phyloP scores from a whole-genome alignment of 2,888 invertebrate genomes.

The Cetonia aurata region DNA sequence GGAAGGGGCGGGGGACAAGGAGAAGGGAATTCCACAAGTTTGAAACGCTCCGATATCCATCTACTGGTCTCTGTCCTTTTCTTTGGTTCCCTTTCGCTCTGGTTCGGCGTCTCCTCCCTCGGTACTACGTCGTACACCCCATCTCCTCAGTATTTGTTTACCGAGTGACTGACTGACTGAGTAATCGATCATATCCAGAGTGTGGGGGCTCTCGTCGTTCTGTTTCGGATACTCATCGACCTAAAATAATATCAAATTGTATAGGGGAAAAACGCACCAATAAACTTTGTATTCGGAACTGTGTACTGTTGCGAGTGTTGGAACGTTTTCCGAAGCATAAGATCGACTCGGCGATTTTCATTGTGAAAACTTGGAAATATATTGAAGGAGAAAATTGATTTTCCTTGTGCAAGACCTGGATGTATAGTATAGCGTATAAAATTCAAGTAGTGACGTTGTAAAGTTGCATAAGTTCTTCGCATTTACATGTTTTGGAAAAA shows the following conservation, averaged over 20 bases:
- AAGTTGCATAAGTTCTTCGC: too few relatives aligned
- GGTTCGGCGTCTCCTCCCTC: background rate
- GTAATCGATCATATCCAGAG: conserved; percentile 36
- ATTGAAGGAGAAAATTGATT: too few relatives aligned
- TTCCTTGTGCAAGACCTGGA: too few relatives aligned
- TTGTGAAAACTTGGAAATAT: too few relatives aligned
- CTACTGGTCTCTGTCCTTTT: conserved; percentile 15
- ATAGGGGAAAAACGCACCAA: conserved; percentile 2
- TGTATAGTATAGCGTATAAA: too few relatives aligned
- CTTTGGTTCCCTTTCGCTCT: background rate
- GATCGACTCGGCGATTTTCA: too few relatives aligned
- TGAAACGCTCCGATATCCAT: conserved; percentile 33
- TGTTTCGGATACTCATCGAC: conserved; percentile 10
- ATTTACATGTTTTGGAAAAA: too few relatives aligned
- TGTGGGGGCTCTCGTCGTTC: conserved; percentile 20
- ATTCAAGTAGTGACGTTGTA: too few relatives aligned
- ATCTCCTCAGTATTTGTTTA: conserved; percentile 33
- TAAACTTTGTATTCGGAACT: too few relatives aligned
- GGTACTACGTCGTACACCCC: background rate
- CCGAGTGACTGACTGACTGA: conserved; percentile 40
- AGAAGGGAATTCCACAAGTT: conserved; percentile 37
- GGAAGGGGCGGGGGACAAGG: background rate
- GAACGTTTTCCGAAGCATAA: too few relatives aligned
- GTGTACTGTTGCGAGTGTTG: too few relatives aligned
- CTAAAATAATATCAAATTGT: conserved; percentile 35